phyloP scores from a whole-genome alignment of 2,888 invertebrate genomes.

The Acleris emargana region DNA sequence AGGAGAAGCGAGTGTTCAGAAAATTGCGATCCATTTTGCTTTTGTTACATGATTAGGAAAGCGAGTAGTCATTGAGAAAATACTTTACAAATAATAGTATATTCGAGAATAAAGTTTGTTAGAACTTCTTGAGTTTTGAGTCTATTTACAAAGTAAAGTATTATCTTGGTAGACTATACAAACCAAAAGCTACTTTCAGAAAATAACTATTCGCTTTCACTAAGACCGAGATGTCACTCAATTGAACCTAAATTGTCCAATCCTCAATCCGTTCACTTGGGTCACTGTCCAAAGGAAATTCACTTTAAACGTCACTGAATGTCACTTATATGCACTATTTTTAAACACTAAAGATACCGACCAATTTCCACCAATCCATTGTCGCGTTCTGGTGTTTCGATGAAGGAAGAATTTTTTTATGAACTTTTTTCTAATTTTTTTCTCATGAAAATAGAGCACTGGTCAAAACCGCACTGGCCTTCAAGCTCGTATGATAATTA shows the following conservation, averaged over 20 bases:
- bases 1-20: too few relatives aligned
- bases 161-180: not conserved
- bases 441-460: conserved; percentile 47
- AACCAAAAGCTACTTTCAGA: not conserved
- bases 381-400: conserved; percentile 57
- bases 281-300: conserved; percentile 25
- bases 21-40: too few relatives aligned
- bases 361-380: conserved; percentile 83
- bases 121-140: too few relatives aligned
- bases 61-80: too few relatives aligned
- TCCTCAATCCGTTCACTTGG: conserved; percentile 28
- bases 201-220: conserved; percentile 3
- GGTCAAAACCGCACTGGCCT: conserved; percentile 69
- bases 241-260: conserved; percentile 1
- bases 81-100: too few relatives aligned
- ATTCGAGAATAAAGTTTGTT: too few relatives aligned
- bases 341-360: conserved; percentile 65
- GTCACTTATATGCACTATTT: conserved; percentile 48
- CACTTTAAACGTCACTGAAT: conserved; percentile 40
- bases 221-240: not conserved
- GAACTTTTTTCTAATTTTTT: conserved; percentile 47
- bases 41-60: too few relatives aligned
- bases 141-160: not conserved
- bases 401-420: conserved; percentile 44
- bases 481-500: conserved; percentile 79